Percentiles rank a stretch among this genome's conserved stretches.
These are phyloP conservation scores for Phylloscopus collybita DNA, from an alignment of 2,797 vertebrate genomes.

Conservation along the genomic window DNA sequence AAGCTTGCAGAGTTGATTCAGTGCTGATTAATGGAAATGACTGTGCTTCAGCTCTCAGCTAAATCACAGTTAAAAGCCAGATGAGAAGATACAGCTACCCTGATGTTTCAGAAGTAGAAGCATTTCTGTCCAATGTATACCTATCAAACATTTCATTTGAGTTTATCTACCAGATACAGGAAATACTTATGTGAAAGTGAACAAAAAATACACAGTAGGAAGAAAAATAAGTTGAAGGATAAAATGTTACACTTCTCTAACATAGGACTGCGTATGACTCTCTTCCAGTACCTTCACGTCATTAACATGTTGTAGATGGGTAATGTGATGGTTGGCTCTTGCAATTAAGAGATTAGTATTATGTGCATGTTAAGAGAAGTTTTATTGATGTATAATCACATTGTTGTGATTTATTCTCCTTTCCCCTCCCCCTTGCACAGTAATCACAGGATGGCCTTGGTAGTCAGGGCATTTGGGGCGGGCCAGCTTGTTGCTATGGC, in stretches of 20 bases:
- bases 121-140: background rate
- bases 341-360: background rate
- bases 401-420: background rate
- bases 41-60: background rate
- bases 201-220: background rate
- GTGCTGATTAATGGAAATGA: background rate
- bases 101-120: background rate
- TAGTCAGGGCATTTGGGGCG: background rate
- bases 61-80: slow-evolving; percentile 18
- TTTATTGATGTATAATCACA: background rate
- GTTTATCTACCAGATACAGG: background rate
- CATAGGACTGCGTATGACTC: background rate
- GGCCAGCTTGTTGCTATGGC: background rate
- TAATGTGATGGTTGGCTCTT: background rate
- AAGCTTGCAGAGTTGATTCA: background rate
- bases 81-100: background rate
- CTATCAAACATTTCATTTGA: background rate
- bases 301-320: background rate
- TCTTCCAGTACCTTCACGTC: background rate
- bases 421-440: background rate
- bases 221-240: background rate
- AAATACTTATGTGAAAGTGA: background rate
- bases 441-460: background rate
- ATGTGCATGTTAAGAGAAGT: background rate
- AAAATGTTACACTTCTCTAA: background rate